A percentile compares a stretch with the other conserved stretches of the same genome.
These are phyloP conservation scores for Notiomystis cincta DNA, from an alignment of 2,113 vertebrate genomes.

Conservation along the genomic window DNA sequence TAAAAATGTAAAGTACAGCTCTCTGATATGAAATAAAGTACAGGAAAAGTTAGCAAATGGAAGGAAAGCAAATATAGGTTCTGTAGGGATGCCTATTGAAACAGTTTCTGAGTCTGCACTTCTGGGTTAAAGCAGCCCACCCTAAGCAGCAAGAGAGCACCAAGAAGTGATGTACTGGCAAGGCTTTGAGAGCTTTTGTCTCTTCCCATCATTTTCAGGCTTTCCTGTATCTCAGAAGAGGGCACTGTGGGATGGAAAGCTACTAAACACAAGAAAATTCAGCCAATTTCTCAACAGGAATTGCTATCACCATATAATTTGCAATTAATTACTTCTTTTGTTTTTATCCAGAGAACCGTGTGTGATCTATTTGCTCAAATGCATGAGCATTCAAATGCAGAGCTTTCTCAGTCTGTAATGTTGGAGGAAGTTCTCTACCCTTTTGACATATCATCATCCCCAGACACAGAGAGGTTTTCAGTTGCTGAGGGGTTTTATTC, in stretches of 20 bases:
- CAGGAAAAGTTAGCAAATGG: background rate
- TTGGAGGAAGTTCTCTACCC: background rate
- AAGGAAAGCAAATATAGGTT: background rate
- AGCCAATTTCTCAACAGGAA: background rate
- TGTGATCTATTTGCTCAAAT: slow-evolving; percentile 37
- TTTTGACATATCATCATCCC: background rate
- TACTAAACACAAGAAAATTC: slow-evolving; percentile 22
- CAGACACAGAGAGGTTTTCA: background rate
- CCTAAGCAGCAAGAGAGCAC: background rate
- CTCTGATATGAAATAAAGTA: background rate
- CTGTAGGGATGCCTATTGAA: background rate
- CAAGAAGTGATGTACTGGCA: background rate
- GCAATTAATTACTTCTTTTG: slow-evolving; percentile 60
- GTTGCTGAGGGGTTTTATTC: background rate
- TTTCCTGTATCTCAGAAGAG: slow-evolving; percentile 66
- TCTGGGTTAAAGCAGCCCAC: background rate
- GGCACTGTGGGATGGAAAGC: slow-evolving; percentile 69
- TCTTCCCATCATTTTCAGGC: background rate
- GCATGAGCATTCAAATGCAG: background rate
- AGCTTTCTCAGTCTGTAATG: background rate
- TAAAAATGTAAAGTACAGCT: background rate
- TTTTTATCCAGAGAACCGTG: slow-evolving; percentile 29
- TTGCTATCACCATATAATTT: slow-evolving; percentile 42
- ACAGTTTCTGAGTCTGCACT: background rate
- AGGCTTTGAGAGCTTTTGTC: background rate